These are phyloP conservation scores for Coregonus sp. DNA, from an alignment of 2,797 vertebrate genomes.

Conservation along the genomic window DNA sequence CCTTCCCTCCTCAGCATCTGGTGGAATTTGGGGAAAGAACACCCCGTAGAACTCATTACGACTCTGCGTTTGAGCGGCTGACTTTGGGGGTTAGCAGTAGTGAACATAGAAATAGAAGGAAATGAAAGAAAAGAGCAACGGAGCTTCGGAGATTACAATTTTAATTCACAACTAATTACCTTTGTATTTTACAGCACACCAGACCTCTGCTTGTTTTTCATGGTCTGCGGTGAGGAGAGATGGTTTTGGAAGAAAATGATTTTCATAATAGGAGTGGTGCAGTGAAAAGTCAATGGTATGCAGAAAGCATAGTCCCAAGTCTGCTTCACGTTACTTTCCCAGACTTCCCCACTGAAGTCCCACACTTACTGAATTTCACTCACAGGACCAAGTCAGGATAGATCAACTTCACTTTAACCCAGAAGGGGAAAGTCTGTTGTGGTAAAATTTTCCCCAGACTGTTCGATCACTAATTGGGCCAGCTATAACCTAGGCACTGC, in stretches of 20 bases:
- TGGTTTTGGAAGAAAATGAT: not conserved
- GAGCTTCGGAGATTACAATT: not conserved
- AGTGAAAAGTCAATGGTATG: not conserved
- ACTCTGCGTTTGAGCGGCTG: constrained; percentile 11
- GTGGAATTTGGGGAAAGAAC: constrained; percentile 23
- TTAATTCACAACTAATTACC: constrained; percentile 26
- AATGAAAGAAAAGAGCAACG: not conserved
- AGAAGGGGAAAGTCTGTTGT: not conserved
- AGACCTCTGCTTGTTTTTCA: constrained; percentile 1
- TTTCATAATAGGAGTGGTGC: no score
- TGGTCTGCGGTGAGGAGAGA: constrained; percentile 2
- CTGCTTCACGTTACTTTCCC: no score
- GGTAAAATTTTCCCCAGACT: no score
- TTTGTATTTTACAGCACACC: not conserved
- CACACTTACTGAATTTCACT: not conserved
- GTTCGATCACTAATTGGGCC: no score
- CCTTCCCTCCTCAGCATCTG: constrained; percentile 2
- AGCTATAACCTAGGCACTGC: no score
- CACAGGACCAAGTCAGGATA: not conserved
- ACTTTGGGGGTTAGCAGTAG: constrained; percentile 10
- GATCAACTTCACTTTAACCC: not conserved
- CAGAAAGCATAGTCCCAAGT: not conserved
- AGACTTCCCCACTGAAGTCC: no score
- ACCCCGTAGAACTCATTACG: constrained; percentile 26
- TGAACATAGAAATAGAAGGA: constrained; percentile 22